These are phyloP conservation scores for Pristionchus japonicus DNA, from an alignment of 2,888 invertebrate genomes.

Conservation along the genomic window DNA sequence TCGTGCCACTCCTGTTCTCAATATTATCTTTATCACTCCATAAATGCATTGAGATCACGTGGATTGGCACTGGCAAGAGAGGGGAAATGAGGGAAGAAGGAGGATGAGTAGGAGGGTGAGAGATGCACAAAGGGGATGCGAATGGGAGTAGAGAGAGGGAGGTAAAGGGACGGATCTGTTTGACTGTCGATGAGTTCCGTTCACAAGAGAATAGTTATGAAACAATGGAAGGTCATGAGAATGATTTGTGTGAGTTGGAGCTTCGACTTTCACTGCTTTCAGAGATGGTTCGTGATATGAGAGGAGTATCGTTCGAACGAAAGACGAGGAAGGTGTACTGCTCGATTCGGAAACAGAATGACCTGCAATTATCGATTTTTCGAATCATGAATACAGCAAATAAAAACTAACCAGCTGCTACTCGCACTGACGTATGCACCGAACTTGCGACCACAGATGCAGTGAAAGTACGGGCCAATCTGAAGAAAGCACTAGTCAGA, in stretches of 20 bases:
- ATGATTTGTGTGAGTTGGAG: not conserved
- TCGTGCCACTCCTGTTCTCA: not conserved
- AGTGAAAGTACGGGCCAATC: constrained; percentile 41
- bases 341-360: constrained; percentile 46
- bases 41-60: constrained; percentile 11
- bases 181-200: not conserved
- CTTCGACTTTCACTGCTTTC: not conserved
- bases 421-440: constrained; percentile 37
- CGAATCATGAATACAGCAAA: not conserved
- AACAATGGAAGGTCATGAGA: not conserved
- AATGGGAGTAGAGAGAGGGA: constrained; percentile 13
- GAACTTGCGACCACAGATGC: constrained; percentile 41
- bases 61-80: constrained; percentile 1
- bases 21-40: constrained; percentile 6
- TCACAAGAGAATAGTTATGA: not conserved
- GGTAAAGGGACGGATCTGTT: not conserved
- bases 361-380: not conserved
- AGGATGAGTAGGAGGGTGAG: not conserved
- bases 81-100: not conserved
- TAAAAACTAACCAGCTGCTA: constrained; percentile 1
- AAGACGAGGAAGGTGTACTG: constrained; percentile 43
- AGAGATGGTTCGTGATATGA: not conserved
- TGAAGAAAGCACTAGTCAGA: too few species aligned
- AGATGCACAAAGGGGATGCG: constrained; percentile 24
- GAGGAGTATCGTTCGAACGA: constrained; percentile 19